Evolutionary conservation across 2,888 invertebrate species (phyloP).

Genomic region (Glyphotaelius pellucidus): DNA sequence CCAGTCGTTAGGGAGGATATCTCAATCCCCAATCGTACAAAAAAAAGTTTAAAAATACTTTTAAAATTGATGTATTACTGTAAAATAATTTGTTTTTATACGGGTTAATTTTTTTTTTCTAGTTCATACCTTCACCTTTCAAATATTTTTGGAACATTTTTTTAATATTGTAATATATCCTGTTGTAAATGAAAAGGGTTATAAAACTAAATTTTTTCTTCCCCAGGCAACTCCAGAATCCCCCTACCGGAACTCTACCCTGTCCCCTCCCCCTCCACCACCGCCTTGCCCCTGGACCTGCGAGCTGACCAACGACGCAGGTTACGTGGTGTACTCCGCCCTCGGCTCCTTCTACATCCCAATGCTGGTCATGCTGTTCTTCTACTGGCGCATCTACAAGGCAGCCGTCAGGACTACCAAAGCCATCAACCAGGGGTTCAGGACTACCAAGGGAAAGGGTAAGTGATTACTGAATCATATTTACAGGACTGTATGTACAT

Average conservation of each 20-base stretch:
- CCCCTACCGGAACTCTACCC: conserved; percentile 66
- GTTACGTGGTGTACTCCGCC: conserved; percentile 97
- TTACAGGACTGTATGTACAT: conserved; percentile 45
- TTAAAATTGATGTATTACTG: too few relatives aligned
- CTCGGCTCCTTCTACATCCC: conserved; percentile 99
- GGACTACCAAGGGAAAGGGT: conserved; percentile 86
- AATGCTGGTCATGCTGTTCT: conserved; percentile 98
- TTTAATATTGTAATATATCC: too few relatives aligned
- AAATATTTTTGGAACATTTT: too few relatives aligned
- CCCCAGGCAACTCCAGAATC: conserved; percentile 25
- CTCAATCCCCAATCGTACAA: too few relatives aligned
- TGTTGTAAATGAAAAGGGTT: neutral
- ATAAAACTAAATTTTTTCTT: neutral
- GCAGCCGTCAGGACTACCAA: conserved; percentile 95
- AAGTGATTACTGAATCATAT: conserved; percentile 49
- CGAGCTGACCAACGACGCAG: conserved; percentile 94
- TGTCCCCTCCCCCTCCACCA: conserved; percentile 70
- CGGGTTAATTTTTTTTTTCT: too few relatives aligned
- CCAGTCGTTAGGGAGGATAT: too few relatives aligned
- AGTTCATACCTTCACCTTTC: too few relatives aligned
- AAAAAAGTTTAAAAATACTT: too few relatives aligned
- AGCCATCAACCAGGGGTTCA: conserved; percentile 93
- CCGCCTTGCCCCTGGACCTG: conserved; percentile 90
- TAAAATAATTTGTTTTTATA: too few relatives aligned
- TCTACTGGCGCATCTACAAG: conserved; percentile 97